These are phyloP conservation scores for Morus bassanus DNA, from an alignment of 2,797 vertebrate genomes.

Conservation along the genomic window DNA sequence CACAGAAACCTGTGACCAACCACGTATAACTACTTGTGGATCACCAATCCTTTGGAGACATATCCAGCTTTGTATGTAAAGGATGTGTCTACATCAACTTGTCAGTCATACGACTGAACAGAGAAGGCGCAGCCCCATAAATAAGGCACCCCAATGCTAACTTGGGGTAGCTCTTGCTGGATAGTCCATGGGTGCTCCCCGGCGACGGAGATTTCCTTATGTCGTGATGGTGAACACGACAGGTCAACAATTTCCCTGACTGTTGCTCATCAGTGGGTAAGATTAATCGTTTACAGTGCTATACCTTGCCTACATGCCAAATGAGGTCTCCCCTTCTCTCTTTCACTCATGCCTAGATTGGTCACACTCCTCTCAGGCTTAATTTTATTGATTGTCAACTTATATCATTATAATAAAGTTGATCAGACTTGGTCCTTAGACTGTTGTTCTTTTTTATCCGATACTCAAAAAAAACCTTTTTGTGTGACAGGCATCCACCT, in stretches of 20 bases:
- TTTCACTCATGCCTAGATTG: neutral
- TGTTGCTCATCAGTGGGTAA: neutral
- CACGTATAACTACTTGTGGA: neutral
- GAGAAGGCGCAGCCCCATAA: neutral
- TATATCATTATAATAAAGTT: neutral
- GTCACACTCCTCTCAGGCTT: neutral
- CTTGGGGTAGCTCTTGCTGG: neutral
- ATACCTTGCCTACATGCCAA: neutral
- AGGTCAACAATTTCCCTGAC: neutral
- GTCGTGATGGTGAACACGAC: neutral
- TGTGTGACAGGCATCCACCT: neutral
- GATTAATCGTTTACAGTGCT: too few species aligned
- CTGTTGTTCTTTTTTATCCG: rapidly evolving
- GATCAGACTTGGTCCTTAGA: neutral
- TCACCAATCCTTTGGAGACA: neutral
- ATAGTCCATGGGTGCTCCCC: neutral
- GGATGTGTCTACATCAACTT: neutral
- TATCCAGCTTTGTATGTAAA: neutral
- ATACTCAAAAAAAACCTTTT: neutral
- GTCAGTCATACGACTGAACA: neutral
- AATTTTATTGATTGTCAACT: neutral
- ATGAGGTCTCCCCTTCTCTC: neutral
- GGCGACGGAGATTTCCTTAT: neutral
- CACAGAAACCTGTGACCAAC: neutral
- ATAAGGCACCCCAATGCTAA: too few species aligned